These are phyloP conservation scores for Odobenus rosmarus DNA, from an alignment of 2,113 vertebrate species.

Conservation along the genomic window DNA sequence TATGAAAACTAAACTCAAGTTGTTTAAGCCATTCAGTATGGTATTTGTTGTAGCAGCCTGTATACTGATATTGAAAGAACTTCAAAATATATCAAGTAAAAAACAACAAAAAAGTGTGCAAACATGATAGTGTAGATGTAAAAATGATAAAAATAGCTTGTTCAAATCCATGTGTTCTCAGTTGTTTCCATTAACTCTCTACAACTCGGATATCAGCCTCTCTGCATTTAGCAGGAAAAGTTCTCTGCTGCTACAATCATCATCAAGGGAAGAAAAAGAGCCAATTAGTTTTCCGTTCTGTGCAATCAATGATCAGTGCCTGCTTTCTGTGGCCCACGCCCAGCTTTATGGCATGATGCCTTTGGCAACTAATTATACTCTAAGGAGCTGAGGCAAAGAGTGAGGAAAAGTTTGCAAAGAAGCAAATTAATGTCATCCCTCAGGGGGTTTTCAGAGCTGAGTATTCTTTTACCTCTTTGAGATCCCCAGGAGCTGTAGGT, in stretches of 20 bases:
- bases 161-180: not conserved
- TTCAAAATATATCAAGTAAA: not conserved
- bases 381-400: conserved; percentile 30
- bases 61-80: not conserved
- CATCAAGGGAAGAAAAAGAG: not conserved
- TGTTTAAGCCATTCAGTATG: not conserved
- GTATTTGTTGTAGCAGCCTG: not conserved
- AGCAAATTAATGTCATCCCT: conserved; percentile 58
- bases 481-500: conserved; percentile 43
- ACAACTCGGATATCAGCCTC: not conserved
- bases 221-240: not conserved
- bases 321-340: not conserved
- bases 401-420: conserved; percentile 70
- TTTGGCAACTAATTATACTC: conserved; percentile 63
- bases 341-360: not conserved
- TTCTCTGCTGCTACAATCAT: not conserved
- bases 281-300: conserved; percentile 52
- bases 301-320: not conserved
- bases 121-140: not conserved
- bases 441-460: not conserved
- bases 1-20: not conserved
- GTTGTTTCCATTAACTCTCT: not conserved
- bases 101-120: not conserved
- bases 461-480: conserved; percentile 28
- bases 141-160: not conserved